These are phyloP conservation scores for Clostera curtula DNA, from an alignment of 2,888 invertebrate genomes.

Conservation along the genomic window DNA sequence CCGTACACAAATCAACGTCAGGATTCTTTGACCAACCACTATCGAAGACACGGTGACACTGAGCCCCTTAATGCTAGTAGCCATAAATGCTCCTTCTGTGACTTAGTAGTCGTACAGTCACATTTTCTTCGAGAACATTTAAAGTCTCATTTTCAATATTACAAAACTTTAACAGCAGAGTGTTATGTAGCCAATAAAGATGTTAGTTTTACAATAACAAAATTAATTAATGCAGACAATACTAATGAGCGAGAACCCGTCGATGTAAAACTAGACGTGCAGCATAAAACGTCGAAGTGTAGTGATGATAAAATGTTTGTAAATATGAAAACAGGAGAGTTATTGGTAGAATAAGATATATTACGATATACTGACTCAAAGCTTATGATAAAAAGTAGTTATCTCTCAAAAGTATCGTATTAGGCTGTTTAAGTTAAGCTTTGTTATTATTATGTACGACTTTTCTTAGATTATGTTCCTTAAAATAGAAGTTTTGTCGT, in stretches of 20 bases:
- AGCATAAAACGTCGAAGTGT: slow-evolving; percentile 31
- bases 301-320: slow-evolving; percentile 58
- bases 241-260: too few species aligned
- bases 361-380: too few species aligned
- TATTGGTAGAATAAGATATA: slow-evolving; percentile 35
- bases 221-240: slow-evolving; percentile 57
- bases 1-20: slow-evolving; percentile 85
- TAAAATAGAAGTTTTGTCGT: slow-evolving; percentile 10
- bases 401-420: too few species aligned
- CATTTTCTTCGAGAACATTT: slow-evolving; percentile 86
- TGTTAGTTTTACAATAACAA: slow-evolving; percentile 71
- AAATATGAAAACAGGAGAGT: slow-evolving; percentile 60
- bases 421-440: slow-evolving; percentile 2
- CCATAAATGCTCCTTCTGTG: slow-evolving; percentile 87
- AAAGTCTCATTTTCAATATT: slow-evolving; percentile 82
- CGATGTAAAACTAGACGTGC: slow-evolving; percentile 57
- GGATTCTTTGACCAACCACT: slow-evolving; percentile 84
- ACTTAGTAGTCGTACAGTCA: slow-evolving; percentile 84
- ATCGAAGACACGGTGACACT: slow-evolving; percentile 78
- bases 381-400: too few species aligned
- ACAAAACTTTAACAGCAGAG: slow-evolving; percentile 72
- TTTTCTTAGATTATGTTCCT: slow-evolving; percentile 2
- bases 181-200: slow-evolving; percentile 77
- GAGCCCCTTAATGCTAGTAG: slow-evolving; percentile 76
- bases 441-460: slow-evolving; percentile 3